These are phyloP conservation scores for Germaria angustata DNA, from an alignment of 2,888 invertebrate genomes.

Conservation along the genomic window DNA sequence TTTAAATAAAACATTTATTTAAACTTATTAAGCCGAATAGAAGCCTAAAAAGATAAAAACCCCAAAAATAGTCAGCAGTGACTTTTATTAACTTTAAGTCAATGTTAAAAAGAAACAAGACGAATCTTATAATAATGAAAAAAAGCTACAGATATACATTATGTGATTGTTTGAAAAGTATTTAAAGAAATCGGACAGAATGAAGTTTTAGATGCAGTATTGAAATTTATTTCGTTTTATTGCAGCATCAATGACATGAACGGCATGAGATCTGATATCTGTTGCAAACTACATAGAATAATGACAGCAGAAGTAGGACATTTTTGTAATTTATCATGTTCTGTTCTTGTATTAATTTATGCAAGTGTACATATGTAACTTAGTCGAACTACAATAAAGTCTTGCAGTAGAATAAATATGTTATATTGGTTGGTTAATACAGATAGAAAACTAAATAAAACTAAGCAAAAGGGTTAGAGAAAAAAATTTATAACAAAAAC, in stretches of 20 bases:
- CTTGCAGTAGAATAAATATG: conserved; percentile 22
- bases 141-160: background rate
- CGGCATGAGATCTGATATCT: background rate
- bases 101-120: background rate
- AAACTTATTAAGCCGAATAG: background rate
- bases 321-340: conserved; percentile 49
- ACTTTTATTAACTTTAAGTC: conserved; percentile 49
- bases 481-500: background rate
- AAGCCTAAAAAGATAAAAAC: background rate
- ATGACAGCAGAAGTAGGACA: conserved; percentile 43
- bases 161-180: background rate
- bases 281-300: conserved; percentile 9
- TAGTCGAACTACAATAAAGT: conserved; percentile 23
- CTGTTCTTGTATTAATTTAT: background rate
- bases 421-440: conserved; percentile 23
- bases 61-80: conserved; percentile 33
- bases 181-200: background rate
- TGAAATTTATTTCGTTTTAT: background rate
- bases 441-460: conserved; percentile 34
- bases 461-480: conserved; percentile 16
- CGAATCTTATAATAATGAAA: too few species aligned
- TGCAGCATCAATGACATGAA: background rate
- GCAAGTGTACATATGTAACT: background rate
- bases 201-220: background rate
- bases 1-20: conserved; percentile 45